Conservation (phyloP, 2,797 vertebrate species). For the Lophotriccus pileatus region DNA sequence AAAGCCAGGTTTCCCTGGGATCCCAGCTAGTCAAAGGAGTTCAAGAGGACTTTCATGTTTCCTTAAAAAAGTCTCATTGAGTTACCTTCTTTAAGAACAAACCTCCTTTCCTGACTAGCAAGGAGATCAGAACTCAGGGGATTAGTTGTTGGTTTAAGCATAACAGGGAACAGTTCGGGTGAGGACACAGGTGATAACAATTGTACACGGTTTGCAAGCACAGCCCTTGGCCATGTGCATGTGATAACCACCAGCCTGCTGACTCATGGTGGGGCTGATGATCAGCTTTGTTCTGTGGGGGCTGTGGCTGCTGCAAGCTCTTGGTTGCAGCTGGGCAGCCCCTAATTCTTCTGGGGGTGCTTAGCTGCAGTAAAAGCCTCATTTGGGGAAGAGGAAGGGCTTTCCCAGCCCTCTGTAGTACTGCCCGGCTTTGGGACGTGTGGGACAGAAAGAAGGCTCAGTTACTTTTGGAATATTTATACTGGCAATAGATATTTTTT, state of each 20-base stretch:
- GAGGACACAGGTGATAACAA: not conserved
- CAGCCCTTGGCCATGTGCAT: not conserved
- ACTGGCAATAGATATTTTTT: rapidly evolving
- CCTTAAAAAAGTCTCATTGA: not conserved
- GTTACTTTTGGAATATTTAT: rapidly evolving
- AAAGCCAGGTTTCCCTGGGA: not conserved
- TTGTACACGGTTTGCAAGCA: rapidly evolving
- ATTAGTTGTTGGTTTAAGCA: not conserved
- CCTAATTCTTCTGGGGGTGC: rapidly evolving
- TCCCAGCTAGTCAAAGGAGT: not conserved
- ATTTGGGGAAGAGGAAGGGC: not conserved
- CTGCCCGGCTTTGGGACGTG: rapidly evolving
- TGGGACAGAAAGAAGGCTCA: rapidly evolving
- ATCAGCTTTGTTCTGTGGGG: rapidly evolving
- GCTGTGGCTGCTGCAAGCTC: rapidly evolving
- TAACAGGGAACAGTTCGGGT: not conserved
- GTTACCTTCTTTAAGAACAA: not conserved
- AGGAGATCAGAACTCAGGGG: rapidly evolving
- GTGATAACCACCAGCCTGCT: not conserved
- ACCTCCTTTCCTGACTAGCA: not conserved
- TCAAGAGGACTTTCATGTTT: not conserved
- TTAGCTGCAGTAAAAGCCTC: not conserved
- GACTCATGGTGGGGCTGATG: rapidly evolving
- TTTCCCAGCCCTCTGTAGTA: not conserved
- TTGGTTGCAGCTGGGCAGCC: not conserved